A percentile compares a stretch with the other conserved stretches of the same genome.
Conservation (phyloP, 2,797 vertebrate genomes). For the Urosaurus nigricauda region DNA sequence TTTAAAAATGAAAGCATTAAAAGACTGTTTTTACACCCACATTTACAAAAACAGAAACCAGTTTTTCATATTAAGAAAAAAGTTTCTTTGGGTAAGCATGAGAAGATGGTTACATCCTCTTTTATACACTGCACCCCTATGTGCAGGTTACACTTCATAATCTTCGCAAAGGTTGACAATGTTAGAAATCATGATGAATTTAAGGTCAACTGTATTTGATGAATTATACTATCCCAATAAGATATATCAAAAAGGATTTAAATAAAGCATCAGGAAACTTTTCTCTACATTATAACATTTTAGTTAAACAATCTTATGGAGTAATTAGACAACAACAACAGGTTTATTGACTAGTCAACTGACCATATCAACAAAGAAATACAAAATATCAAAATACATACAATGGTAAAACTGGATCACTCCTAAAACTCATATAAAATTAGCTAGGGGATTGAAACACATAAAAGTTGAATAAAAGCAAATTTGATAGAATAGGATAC, state of each 20-base stretch:
- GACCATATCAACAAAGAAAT: too few relatives aligned
- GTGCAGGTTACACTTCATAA: not conserved
- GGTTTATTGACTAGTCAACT: too few relatives aligned
- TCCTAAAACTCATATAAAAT: too few relatives aligned
- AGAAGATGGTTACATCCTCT: not conserved
- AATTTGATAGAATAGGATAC: too few relatives aligned
- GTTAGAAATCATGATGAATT: not conserved
- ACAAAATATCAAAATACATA: too few relatives aligned
- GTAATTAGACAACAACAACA: too few relatives aligned
- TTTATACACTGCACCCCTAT: not conserved
- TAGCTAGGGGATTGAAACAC: too few relatives aligned
- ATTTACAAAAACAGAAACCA: not conserved
- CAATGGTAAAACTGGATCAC: too few relatives aligned
- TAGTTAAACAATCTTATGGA: slow-evolving; percentile 26
- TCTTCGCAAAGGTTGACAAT: not conserved
- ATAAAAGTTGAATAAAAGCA: too few relatives aligned
- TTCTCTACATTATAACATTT: not conserved
- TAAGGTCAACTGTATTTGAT: not conserved
- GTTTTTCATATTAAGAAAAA: not conserved
- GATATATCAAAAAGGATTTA: slow-evolving; percentile 15
- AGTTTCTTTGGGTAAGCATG: not conserved
- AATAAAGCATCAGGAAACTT: slow-evolving; percentile 14
- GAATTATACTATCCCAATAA: not conserved
- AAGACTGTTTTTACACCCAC: not conserved
- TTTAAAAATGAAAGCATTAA: not conserved